Percentiles rank a stretch among this genome's conserved stretches.
Conservation (phyloP, 2,888 invertebrate species). For the Cetonia aurata region DNA sequence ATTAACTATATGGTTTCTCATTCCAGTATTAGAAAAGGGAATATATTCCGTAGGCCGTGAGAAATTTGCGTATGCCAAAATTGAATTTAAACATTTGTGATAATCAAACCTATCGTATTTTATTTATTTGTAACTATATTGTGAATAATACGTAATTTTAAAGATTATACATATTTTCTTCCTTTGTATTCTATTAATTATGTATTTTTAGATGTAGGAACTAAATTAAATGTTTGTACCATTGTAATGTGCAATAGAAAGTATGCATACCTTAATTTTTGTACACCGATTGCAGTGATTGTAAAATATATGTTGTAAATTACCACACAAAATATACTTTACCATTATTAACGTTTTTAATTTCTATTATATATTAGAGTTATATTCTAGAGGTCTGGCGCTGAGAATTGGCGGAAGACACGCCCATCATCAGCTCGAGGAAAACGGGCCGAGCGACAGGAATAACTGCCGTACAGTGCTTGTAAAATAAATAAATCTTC, state of each 20-base stretch:
- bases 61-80: slow-evolving; percentile 37
- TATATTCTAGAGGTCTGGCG: too few relatives aligned
- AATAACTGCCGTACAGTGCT: too few relatives aligned
- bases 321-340: slow-evolving; percentile 35
- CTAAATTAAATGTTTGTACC: slow-evolving; percentile 32
- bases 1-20: slow-evolving; percentile 23
- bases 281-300: slow-evolving; percentile 29
- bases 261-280: slow-evolving; percentile 35
- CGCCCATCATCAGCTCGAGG: too few relatives aligned
- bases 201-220: slow-evolving; percentile 22
- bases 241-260: slow-evolving; percentile 22
- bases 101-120: slow-evolving; percentile 39
- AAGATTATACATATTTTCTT: slow-evolving; percentile 18
- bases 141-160: slow-evolving; percentile 5
- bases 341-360: background rate
- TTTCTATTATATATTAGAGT: background rate
- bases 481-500: too few relatives aligned
- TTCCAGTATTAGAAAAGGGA: slow-evolving; percentile 37
- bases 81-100: slow-evolving; percentile 42
- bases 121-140: slow-evolving; percentile 35
- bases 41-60: slow-evolving; percentile 35
- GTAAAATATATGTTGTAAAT: slow-evolving; percentile 29
- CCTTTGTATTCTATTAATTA: slow-evolving; percentile 21
- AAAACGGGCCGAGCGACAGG: too few relatives aligned
- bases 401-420: too few relatives aligned